Evolutionary conservation across 2,113 vertebrate genomes (phyloP), one percentile per base, ranked within the genome.

Genomic region (Mobula birostris): DNA sequence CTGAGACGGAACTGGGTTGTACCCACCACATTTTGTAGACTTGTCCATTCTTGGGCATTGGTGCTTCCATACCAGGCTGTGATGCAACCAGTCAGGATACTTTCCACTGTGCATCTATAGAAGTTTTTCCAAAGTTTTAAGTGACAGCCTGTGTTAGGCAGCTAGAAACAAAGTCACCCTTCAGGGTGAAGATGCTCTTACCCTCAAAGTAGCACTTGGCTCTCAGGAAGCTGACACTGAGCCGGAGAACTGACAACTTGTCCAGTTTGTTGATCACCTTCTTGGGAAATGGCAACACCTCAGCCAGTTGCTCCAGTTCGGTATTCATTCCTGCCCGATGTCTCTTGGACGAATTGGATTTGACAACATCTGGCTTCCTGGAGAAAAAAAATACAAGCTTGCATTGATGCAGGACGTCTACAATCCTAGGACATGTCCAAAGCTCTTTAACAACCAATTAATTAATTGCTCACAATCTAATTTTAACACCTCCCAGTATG

Each of bases 271-370:
- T 95, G 63, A 96, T 95, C 93, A 96, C 95, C 48, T 97, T 96
- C 8, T 95, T 94, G 0, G 97, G 95, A 85, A 97, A 97, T 29
- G 96, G 96, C 94, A 97, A 95, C 2, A 96, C 94, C 63, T 94
- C 94, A 0, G 95, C 96, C 94, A 97, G 95, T 61, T 95, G 95
- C 94, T 96, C 97, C 95, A 96, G 94, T 94, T 97, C 97, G 1
- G 95, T 94, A 94, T 97, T 97, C 88, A 97, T 94, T 72, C 97
- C 95, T 94, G 96, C 96, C 94, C 96, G 94, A 94, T 97, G 97
- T 32, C 96, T 95, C 90, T 96, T 97, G 77, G 96, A 97, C 0
- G 96, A 96, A 94, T 96, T 97, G 48, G 96, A 96, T 94, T 95
- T 95, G 7, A 87, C 94, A 19, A 95, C 96, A 36, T 96, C 96